These are phyloP conservation scores for Aythya baeri DNA, from an alignment of 2,113 vertebrate genomes.

Conservation along the genomic window DNA sequence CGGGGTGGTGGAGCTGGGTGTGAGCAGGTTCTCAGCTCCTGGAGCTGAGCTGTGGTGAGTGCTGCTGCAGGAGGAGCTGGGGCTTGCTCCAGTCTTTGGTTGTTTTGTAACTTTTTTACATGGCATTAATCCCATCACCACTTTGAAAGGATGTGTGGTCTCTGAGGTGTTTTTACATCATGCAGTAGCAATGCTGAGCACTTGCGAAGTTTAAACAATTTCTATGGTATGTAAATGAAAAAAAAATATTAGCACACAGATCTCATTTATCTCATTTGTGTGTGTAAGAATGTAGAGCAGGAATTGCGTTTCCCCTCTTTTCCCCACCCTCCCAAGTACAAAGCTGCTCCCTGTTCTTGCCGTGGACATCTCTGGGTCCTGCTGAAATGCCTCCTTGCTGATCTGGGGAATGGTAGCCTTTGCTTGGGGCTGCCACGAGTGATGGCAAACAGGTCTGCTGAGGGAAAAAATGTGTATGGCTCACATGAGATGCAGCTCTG, in stretches of 20 bases:
- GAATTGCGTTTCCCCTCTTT: background rate
- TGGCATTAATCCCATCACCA: background rate
- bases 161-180: background rate
- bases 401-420: background rate
- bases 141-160: background rate
- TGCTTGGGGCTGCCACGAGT: background rate
- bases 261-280: background rate
- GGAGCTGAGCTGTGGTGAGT: background rate
- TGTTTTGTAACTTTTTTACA: background rate
- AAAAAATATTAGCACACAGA: background rate
- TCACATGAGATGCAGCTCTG: background rate
- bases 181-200: accelerated
- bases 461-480: accelerated
- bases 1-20: background rate
- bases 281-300: background rate
- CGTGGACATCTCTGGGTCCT: background rate
- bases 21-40: background rate
- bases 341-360: background rate
- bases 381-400: background rate
- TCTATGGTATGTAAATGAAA: accelerated
- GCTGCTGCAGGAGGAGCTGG: background rate
- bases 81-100: background rate
- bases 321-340: background rate
- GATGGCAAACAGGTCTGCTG: background rate
- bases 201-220: background rate